Conservation (phyloP, 2,888 invertebrate species). For the Metalampra italica region DNA sequence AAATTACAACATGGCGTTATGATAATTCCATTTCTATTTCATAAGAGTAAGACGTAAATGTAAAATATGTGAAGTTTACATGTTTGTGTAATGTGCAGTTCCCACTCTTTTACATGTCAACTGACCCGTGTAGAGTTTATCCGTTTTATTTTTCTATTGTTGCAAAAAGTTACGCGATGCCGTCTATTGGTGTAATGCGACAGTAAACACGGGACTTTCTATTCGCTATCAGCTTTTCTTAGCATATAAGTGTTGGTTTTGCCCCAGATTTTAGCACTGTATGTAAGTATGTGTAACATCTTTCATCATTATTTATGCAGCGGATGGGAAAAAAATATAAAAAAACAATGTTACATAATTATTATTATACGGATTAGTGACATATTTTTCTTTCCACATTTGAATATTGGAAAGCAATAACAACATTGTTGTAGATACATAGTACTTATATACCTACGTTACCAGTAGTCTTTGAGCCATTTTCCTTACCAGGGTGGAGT, state of each 20-base stretch:
- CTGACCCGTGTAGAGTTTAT: slow-evolving; percentile 47
- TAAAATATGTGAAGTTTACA: slow-evolving; percentile 11
- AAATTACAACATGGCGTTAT: slow-evolving; percentile 3
- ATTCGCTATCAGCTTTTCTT: slow-evolving; percentile 18
- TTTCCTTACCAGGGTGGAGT: too few species aligned
- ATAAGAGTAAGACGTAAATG: slow-evolving; percentile 5
- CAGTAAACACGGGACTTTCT: slow-evolving; percentile 33
- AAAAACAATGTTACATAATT: too few species aligned
- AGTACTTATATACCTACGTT: too few species aligned
- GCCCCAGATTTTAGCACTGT: too few species aligned
- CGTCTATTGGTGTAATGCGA: slow-evolving; percentile 32
- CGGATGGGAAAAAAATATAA: too few species aligned
- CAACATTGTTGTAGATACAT: too few species aligned
- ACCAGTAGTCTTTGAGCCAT: too few species aligned
- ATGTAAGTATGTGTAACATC: too few species aligned
- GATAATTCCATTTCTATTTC: slow-evolving; percentile 9
- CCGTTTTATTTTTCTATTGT: slow-evolving; percentile 39
- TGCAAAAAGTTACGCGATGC: slow-evolving; percentile 39
- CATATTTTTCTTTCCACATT: too few species aligned
- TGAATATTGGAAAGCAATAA: too few species aligned
- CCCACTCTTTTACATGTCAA: slow-evolving; percentile 41
- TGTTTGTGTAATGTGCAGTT: slow-evolving; percentile 17
- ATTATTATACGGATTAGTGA: too few species aligned
- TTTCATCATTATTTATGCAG: too few species aligned
- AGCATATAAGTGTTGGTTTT: neutral